phyloP scores from a whole-genome alignment of 2,797 vertebrate species.

The Silurus aristotelis region DNA sequence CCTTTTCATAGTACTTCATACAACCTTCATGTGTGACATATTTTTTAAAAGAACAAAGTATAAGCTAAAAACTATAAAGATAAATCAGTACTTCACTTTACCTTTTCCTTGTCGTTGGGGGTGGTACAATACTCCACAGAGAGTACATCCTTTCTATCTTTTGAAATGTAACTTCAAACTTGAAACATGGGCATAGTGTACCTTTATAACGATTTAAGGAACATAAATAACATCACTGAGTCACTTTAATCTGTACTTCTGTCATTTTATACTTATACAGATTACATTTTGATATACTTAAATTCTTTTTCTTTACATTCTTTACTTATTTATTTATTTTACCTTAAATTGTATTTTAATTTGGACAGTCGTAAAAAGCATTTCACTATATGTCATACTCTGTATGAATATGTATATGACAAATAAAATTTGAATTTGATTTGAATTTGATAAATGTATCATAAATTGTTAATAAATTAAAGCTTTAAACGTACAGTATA shows the following conservation, averaged over 20 bases:
- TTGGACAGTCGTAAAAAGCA: too few relatives aligned
- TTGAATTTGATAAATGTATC: background rate
- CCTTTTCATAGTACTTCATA: background rate
- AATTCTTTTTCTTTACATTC: too few relatives aligned
- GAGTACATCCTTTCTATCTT: background rate
- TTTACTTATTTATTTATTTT: too few relatives aligned
- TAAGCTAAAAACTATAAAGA: background rate
- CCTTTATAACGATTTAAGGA: background rate
- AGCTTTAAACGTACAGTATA: background rate
- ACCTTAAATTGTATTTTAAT: too few relatives aligned
- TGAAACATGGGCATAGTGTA: background rate
- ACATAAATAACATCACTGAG: background rate
- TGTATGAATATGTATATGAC: too few relatives aligned
- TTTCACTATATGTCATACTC: too few relatives aligned
- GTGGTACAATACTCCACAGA: background rate
- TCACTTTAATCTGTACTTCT: too few relatives aligned
- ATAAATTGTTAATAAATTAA: background rate
- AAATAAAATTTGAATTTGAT: too few relatives aligned
- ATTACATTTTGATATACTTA: too few relatives aligned
- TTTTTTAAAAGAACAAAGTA: background rate
- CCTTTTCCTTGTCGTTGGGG: background rate
- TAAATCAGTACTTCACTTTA: background rate
- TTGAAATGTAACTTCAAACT: background rate
- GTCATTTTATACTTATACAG: too few relatives aligned
- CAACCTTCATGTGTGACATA: background rate